Conservation (phyloP, 2,888 invertebrate genomes). For the Coleophora deauratella region DNA sequence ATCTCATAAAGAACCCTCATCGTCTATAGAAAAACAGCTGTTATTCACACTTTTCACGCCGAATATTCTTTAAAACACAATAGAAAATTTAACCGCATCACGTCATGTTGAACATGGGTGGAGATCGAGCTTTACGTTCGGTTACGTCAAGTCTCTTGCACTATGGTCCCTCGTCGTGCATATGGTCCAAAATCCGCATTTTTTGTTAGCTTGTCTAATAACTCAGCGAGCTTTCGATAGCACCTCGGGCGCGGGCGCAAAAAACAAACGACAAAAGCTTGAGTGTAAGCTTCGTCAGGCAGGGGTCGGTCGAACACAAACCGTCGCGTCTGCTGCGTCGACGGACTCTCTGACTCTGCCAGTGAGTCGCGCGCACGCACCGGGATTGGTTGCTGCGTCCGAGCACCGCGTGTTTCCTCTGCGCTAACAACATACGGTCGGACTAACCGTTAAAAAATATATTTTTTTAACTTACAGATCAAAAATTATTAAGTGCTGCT, state of each 20-base stretch:
- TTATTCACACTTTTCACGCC: slow-evolving; percentile 63
- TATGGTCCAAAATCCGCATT: slow-evolving; percentile 50
- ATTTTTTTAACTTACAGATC: slow-evolving; percentile 1
- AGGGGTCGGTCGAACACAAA: slow-evolving; percentile 59
- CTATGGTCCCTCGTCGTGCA: slow-evolving; percentile 51
- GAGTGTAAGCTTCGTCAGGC: slow-evolving; percentile 29
- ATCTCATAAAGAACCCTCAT: slow-evolving; percentile 39
- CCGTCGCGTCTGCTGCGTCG: no score
- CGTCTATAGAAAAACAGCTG: slow-evolving; percentile 31
- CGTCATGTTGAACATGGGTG: slow-evolving; percentile 47
- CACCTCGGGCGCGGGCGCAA: slow-evolving; percentile 67
- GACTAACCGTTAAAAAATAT: neutral
- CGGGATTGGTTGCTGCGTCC: slow-evolving; percentile 21
- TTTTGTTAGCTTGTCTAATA: slow-evolving; percentile 63
- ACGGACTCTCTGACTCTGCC: slow-evolving; percentile 21
- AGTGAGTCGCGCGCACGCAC: slow-evolving; percentile 47
- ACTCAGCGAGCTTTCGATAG: slow-evolving; percentile 71
- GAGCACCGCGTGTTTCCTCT: slow-evolving; percentile 11
- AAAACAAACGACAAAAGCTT: slow-evolving; percentile 66
- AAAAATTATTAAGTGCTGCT: slow-evolving; percentile 2
- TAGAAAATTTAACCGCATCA: slow-evolving; percentile 57
- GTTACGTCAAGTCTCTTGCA: slow-evolving; percentile 58
- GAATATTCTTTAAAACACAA: slow-evolving; percentile 47
- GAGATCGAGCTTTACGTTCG: slow-evolving; percentile 40
- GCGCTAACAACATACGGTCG: slow-evolving; percentile 6